Percentiles rank a stretch among this genome's conserved stretches.
Evolutionary conservation across 2,888 invertebrate genomes (phyloP).

Genomic region (Hydrotaea cyrtoneurina): DNA sequence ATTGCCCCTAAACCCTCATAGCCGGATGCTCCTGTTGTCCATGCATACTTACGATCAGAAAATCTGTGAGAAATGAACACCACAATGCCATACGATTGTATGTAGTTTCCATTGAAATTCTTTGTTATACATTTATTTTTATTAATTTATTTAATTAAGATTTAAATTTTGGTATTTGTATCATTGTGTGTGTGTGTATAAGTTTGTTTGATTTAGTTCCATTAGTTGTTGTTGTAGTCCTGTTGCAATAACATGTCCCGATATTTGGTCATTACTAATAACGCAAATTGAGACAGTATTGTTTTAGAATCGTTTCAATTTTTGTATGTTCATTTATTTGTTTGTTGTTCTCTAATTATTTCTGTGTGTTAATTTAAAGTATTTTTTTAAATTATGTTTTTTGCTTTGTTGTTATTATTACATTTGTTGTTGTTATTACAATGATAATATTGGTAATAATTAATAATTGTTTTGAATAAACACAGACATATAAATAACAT

Average conservation of each 20-base stretch:
- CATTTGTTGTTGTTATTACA: not conserved
- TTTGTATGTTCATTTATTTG: not conserved
- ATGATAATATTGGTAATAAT: not conserved
- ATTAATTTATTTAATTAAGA: conserved; percentile 61
- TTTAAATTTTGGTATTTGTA: conserved; percentile 42
- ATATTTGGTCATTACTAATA: not conserved
- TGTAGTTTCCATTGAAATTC: conserved; percentile 56
- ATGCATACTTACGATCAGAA: too few species aligned
- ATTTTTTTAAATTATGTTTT: not conserved
- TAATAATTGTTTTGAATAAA: conserved; percentile 6
- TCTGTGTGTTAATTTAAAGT: not conserved
- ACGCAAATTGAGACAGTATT: not conserved
- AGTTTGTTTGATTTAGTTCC: conserved; percentile 1
- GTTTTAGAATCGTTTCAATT: not conserved
- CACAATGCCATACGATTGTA: conserved; percentile 11
- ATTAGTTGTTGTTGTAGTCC: not conserved
- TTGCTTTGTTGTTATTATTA: not conserved
- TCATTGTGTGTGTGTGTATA: not conserved
- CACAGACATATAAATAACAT: conserved; percentile 30
- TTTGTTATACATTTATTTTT: conserved; percentile 60
- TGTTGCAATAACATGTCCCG: not conserved
- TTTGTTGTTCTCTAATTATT: not conserved
- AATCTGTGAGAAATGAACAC: too few species aligned
- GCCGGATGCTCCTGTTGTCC: too few species aligned
- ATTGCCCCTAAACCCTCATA: too few species aligned